phyloP scores from a whole-genome alignment of 2,797 vertebrate species.

The Poeciliopsis gracilis region DNA sequence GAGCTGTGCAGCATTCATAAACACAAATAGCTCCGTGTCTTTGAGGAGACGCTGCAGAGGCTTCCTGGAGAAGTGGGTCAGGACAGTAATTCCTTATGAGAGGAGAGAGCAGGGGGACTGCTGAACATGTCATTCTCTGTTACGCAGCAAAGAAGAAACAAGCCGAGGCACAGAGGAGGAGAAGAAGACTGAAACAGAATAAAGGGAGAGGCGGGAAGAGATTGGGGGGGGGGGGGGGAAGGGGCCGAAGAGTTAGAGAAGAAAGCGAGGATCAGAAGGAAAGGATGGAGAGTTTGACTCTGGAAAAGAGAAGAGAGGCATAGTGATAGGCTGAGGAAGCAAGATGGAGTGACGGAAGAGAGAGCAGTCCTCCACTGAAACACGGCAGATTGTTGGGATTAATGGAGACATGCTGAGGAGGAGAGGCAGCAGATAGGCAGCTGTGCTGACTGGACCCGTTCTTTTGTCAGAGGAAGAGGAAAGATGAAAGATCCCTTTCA shows the following conservation, averaged over 20 bases:
- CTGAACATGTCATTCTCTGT: conserved; percentile 63
- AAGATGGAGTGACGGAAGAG: conserved; percentile 24
- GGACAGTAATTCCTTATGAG: conserved; percentile 64
- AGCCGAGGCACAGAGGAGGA: background rate
- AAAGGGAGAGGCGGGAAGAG: conserved; percentile 27
- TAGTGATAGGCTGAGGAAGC: conserved; percentile 28
- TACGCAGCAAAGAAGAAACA: conserved; percentile 42
- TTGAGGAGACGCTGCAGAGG: conserved; percentile 35
- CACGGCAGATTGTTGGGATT: conserved; percentile 41
- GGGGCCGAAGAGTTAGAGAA: conserved; percentile 25
- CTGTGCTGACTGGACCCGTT: conserved; percentile 70
- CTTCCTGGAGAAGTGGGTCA: conserved; percentile 64
- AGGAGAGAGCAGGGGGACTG: conserved; percentile 49
- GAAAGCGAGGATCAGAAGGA: conserved; percentile 24
- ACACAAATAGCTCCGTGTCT: conserved; percentile 35
- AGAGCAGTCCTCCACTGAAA: conserved; percentile 22
- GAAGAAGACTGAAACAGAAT: conserved; percentile 9
- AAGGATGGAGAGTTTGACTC: conserved; percentile 9
- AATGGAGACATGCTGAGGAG: conserved; percentile 44
- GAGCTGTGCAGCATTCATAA: conserved; percentile 5
- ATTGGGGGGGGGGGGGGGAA: conserved; percentile 18
- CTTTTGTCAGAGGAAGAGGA: conserved; percentile 57
- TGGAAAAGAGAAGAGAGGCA: background rate
- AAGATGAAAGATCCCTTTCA: conserved; percentile 64
- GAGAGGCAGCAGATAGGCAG: conserved; percentile 59